Evolutionary conservation across 1,140 invertebrate genomes (phyloP), one percentile per base, ranked within the genome.

Genomic region (Trichomalopsis sarcophagae): DNA sequence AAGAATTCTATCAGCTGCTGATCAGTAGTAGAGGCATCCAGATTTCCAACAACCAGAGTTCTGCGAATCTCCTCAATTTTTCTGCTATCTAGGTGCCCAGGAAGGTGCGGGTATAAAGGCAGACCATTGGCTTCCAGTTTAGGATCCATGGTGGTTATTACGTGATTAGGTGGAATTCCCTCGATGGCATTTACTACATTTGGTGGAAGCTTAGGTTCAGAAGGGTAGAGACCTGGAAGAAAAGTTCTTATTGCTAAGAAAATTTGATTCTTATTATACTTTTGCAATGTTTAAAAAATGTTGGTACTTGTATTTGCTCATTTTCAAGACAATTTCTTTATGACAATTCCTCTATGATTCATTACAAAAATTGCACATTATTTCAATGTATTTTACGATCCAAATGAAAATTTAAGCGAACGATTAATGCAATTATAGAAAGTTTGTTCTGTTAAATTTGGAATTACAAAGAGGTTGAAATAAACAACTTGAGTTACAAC

Each of bases 1-100:
- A 99, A 99, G 92, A 98, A 97, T 82, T 97, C 96, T 89, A 99
- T 95, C 2, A 98, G 89, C 82, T 98, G 96, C 62, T 97, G 96
- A 9, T 96, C 93, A 0, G 95, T 95, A 86, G 96, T 95, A 82
- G 94, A 94, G 44, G 95, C 87, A 77, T 93, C 92, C 86, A 97
- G 94, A 73, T 98, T 94, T 87, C 98, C 97, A 68, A 96, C 94
- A 2, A 98, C 94, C 68, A 98, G 95, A 0, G 98, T 99, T 79
- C 98, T 94, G 14, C 99, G 94, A 30, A 99, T 99, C 93, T 99
- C 99, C 94, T 99, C 99, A 84, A 99, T 97, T 91, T 97, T 98
- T 33, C 96, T 94, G 30, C 96, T 96, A 91, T 99, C 98, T 87
- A 97, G 96, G 81, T 96, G 96, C 1, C 97, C 97, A 47, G 99